A percentile compares a stretch with the other conserved stretches of the same genome.
phyloP scores from a whole-genome alignment of 23 tunicate species.

The Ciona savignyi region DNA sequence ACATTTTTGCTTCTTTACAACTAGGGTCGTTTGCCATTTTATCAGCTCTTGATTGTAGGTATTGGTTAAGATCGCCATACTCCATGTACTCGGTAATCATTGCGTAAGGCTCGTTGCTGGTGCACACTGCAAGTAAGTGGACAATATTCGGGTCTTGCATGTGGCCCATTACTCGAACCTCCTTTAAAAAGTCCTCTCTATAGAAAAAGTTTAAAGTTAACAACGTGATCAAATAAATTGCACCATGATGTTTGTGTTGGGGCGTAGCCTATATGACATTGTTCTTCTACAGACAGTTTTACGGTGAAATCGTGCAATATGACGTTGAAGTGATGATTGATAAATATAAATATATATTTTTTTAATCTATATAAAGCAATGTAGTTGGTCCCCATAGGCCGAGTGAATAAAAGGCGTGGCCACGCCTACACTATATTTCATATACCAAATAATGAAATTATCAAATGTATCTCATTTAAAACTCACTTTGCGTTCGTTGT shows the following conservation, averaged over 20 bases:
- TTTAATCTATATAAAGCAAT: too few species aligned
- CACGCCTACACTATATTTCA: not conserved
- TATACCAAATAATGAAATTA: not conserved
- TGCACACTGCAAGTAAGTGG: conserved; percentile 73
- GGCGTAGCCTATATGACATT: too few species aligned
- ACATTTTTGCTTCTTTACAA: not conserved
- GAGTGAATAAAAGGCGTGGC: too few species aligned
- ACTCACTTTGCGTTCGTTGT: conserved; percentile 77
- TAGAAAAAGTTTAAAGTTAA: not conserved
- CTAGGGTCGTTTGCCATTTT: not conserved
- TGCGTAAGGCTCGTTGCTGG: conserved; percentile 63
- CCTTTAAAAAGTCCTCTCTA: conserved; percentile 82
- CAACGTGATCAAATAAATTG: too few species aligned
- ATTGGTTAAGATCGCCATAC: conserved; percentile 78
- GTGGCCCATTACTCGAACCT: conserved; percentile 64
- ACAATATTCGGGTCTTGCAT: conserved; percentile 74
- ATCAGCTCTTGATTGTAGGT: conserved; percentile 17
- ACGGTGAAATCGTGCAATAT: too few species aligned
- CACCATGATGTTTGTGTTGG: too few species aligned
- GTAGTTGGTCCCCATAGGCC: too few species aligned
- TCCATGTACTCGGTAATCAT: conserved; percentile 93
- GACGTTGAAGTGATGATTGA: too few species aligned
- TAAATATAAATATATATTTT: too few species aligned
- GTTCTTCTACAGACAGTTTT: too few species aligned
- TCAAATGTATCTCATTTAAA: not conserved